A percentile compares a stretch with the other conserved stretches of the same genome.
Conservation (phyloP, 1,140 invertebrate genomes). For the Lepidurus apus region DNA sequence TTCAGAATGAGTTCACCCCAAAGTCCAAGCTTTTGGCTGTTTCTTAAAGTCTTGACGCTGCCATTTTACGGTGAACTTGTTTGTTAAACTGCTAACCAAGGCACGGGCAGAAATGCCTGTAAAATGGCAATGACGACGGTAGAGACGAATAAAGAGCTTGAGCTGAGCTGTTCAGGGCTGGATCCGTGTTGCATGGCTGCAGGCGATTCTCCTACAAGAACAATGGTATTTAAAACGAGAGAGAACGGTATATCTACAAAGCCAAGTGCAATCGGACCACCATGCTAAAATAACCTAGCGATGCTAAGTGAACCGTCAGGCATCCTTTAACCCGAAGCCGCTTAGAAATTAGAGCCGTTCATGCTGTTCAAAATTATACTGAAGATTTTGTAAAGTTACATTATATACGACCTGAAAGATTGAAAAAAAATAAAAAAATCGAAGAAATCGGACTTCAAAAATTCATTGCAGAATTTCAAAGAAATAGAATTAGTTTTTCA, state of each 20-base stretch:
- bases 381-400: not conserved
- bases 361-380: not conserved
- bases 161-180: slow-evolving; percentile 28
- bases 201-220: slow-evolving; percentile 52
- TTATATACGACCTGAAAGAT: not conserved
- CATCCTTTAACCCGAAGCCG: not conserved
- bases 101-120: slow-evolving; percentile 20
- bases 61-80: slow-evolving; percentile 1
- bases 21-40: not conserved
- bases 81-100: slow-evolving; percentile 19
- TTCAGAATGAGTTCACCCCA: not conserved
- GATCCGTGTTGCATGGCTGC: slow-evolving; percentile 55
- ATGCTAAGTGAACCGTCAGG: slow-evolving; percentile 4
- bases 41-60: not conserved
- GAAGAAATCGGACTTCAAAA: not conserved
- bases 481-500: too few species aligned
- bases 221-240: slow-evolving; percentile 5
- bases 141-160: slow-evolving; percentile 22
- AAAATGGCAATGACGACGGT: slow-evolving; percentile 25
- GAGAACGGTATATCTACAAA: slow-evolving; percentile 17
- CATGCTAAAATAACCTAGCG: slow-evolving; percentile 13
- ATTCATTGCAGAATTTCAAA: too few species aligned
- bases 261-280: not conserved
- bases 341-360: not conserved
- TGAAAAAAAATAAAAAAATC: not conserved